Base-by-base conservation (phyloP, 1,140 invertebrate species). In the Polyergus mexicanus region DNA sequence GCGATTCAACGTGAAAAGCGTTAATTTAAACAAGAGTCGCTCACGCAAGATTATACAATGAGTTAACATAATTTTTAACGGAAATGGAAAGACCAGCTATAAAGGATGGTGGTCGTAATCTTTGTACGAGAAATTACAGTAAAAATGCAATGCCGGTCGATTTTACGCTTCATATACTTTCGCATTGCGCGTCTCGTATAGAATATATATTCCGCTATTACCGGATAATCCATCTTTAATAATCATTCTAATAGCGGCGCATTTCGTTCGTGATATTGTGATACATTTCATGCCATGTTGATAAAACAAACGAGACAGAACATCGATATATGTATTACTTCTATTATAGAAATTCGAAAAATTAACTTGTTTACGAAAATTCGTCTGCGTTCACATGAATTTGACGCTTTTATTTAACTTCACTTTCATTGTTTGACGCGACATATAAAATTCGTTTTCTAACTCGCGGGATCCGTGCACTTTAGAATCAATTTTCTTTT, bases 91-190 rank as follows among this genome's bases (percentile, higher is more conserved):
- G 78, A 62, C 66, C 68, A 25, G 7, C 47, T n/a, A 38, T 81
- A 60, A 83, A n/a, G n/a, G n/a, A 83, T 72, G 72, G 74, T 83
- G 66, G 54, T 38, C 16, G 25, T 56, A 38, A 41, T 60, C 38
- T 72, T 83, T 19, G 54, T 74, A 81, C 83, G 76, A 86, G 80
- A 86, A 88, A 90, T 91, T 85, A 89, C 76, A 86, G 68, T 84
- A 90, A 88, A 92, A 92, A 91, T 91, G 90, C 90, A 92, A 56
- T 86, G 89, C 83, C 84, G 88, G 88, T 85, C 88, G 91, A 93
- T 92, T 93, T 93, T 90, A 90, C 89, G 91, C 91, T 89, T 87
- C 88, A 88, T 80, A 10, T 10, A 90, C 87, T 63, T 86, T 68
- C 74, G 38, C 54, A 32, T 32, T 32, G 32, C 32, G 41, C 69